Evolutionary conservation across 2,113 vertebrate species (phyloP), one percentile per base, ranked within the genome.

Genomic region (Leptosomus discolor): DNA sequence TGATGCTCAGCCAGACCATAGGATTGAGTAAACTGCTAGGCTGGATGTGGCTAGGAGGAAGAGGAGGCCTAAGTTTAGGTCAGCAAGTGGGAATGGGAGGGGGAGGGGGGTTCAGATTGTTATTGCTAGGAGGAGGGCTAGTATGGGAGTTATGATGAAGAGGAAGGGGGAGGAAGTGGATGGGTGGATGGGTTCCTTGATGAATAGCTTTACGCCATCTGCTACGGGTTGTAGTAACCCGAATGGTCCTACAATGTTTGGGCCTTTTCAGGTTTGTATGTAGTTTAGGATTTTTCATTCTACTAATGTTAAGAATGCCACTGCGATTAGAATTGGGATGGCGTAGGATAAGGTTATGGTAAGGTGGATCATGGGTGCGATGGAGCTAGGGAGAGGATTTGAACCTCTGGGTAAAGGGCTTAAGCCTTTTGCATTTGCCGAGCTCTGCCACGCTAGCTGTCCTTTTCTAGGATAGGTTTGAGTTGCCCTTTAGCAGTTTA

Each of bases 41-140:
- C 69, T 64, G 1, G 83, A 76, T 5, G 48, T 30, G 0, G 83
- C 12, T 2, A 84, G 4, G 0, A 96, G 5, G 8, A 83, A 71
- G 0, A 83, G 27, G 0, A 88, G 1, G 0, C 57, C 46, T 8
- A 76, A 4, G 12, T 70, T 94, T 1, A 88, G 8, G 16, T 65
- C 29, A 2, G 24, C 1, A 0, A 92, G 3, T 1, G 39, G 2
- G 20, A 80, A 54, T 1, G 37, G 46, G 0, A 46, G 5, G 0
- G 48, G 60, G 0, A 94, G 26, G 0, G 60, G 67, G 0, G 1
- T 37, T 64, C 53, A 92, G 3, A 87, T 26, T 2, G 48, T 37
- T 0, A 84, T 23, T 1, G 70, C 32, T 1, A 77, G 71, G 2
- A 45, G 32, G 0, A 90, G 36, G 3, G 61, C 30, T 5, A 68